These are phyloP conservation scores for Hyalella azteca DNA, from an alignment of 2,888 invertebrate species.

Conservation along the genomic window DNA sequence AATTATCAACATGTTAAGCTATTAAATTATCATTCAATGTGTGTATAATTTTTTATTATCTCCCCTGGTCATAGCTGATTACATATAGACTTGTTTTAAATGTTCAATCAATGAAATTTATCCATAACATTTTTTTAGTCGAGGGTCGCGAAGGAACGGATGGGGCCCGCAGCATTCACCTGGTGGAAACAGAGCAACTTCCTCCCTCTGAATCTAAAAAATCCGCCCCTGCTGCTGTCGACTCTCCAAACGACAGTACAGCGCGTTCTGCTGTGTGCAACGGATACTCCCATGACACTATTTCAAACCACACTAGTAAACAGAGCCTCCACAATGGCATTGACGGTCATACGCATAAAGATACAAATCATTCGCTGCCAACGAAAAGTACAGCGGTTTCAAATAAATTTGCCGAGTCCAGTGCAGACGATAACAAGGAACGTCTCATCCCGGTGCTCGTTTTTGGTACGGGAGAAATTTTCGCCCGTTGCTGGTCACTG, in stretches of 20 bases:
- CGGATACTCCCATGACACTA: neutral
- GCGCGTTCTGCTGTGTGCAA: neutral
- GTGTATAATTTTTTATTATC: too few species aligned
- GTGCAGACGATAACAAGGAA: neutral
- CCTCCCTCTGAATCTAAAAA: neutral
- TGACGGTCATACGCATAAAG: neutral
- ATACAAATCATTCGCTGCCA: neutral
- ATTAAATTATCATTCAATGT: too few species aligned
- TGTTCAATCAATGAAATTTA: too few species aligned
- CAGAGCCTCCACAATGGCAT: neutral
- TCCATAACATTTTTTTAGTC: too few species aligned
- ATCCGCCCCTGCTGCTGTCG: neutral
- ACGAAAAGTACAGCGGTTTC: too few species aligned
- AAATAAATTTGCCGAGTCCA: neutral
- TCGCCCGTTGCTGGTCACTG: slow-evolving; percentile 46
- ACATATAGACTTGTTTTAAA: too few species aligned
- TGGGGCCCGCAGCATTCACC: neutral
- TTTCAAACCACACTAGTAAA: neutral
- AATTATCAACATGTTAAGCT: neutral
- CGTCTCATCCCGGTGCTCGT: slow-evolving; percentile 43
- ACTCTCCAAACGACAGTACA: neutral
- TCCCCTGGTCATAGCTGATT: too few species aligned
- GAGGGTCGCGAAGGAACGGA: slow-evolving; percentile 41
- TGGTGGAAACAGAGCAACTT: neutral
- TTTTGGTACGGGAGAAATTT: slow-evolving; percentile 53